Evolutionary conservation across 2,113 vertebrate genomes (phyloP), one percentile per base, ranked within the genome.

Genomic region (Atrichornis clamosus): DNA sequence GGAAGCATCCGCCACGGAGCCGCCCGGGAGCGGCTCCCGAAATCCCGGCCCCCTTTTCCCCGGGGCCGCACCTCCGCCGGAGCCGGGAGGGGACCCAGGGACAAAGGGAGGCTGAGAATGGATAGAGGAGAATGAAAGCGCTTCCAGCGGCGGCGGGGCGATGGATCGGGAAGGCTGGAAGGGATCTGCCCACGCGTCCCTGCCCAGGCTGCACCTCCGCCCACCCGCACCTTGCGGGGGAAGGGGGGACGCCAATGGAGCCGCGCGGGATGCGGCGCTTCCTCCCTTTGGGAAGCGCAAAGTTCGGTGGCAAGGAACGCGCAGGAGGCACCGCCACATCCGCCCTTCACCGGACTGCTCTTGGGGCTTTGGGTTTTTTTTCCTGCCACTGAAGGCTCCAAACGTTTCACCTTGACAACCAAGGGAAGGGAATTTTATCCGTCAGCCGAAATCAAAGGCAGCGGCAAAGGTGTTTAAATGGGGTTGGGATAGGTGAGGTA

Each of bases 391-490:
- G 75, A 84, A 56, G 60, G 7, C 76, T 87, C 19, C 16, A 26
- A 80, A 16, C 37, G 4, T 86, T 92, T 91, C 87, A 73, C 95
- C 59, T 67, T 63, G 89, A 87, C 60, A 84, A 72, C 77, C 50
- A 13, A 37, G 58, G 62, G 81, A 84, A 83, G 58, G 73, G 80
- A 20, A 20, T 62, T 76, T 60, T 15, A 47, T 46, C 50, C 65
- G 24, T 14, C 42, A 2, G 52, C 55, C 18, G 58, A 15, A 53
- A 75, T 47, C 44, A 19, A 39, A 70, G 5, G 16, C 41, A 55
- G 4, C 30, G 47, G 60, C 41, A 49, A 56, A 65, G 5, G 22
- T 3, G 35, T 0, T 11, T 2, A 32, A 65, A 56, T 2, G 82
- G 53, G 64, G 47, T 73, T 50, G 37, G 64, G 64, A 17, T 4